A percentile compares a stretch with the other conserved stretches of the same genome.
Evolutionary conservation across 2,797 vertebrate genomes (phyloP).

Genomic region (Cuniculus paca): DNA sequence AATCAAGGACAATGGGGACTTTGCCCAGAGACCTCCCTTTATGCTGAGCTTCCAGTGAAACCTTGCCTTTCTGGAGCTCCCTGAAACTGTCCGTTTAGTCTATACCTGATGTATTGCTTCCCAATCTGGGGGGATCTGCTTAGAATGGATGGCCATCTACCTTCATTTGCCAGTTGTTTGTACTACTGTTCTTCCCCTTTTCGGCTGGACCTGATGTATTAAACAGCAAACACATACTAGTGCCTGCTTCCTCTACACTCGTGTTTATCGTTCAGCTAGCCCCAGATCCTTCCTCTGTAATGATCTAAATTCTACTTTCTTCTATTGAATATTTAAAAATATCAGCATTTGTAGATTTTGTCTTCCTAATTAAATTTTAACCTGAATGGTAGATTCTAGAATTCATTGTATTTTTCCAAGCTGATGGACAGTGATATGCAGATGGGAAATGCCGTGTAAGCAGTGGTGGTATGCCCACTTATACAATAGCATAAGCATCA

Average conservation of each 20-base stretch:
- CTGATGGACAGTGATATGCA: background rate
- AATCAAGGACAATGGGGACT: slow-evolving; percentile 14
- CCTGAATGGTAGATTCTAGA: background rate
- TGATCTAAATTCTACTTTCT: background rate
- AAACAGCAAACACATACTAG: background rate
- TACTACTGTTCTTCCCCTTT: background rate
- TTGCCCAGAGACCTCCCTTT: slow-evolving; percentile 40
- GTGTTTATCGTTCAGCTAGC: background rate
- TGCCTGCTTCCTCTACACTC: background rate
- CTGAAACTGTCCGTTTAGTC: background rate
- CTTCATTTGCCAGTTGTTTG: slow-evolving; percentile 6
- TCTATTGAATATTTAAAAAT: slow-evolving; percentile 18
- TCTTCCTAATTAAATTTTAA: slow-evolving; percentile 38
- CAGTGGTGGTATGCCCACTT: background rate
- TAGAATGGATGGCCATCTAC: background rate
- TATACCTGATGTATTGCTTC: background rate
- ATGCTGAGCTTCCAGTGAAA: background rate
- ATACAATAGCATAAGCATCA: background rate
- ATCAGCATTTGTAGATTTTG: background rate
- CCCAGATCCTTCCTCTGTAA: background rate
- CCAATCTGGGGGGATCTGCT: background rate
- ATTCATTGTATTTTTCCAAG: background rate
- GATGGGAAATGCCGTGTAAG: background rate
- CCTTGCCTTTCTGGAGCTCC: background rate
- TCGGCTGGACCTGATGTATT: background rate